These are phyloP conservation scores for Palythoa grandiflora DNA, from an alignment of 92 coral and sea anemone genomes.

Conservation along the genomic window DNA sequence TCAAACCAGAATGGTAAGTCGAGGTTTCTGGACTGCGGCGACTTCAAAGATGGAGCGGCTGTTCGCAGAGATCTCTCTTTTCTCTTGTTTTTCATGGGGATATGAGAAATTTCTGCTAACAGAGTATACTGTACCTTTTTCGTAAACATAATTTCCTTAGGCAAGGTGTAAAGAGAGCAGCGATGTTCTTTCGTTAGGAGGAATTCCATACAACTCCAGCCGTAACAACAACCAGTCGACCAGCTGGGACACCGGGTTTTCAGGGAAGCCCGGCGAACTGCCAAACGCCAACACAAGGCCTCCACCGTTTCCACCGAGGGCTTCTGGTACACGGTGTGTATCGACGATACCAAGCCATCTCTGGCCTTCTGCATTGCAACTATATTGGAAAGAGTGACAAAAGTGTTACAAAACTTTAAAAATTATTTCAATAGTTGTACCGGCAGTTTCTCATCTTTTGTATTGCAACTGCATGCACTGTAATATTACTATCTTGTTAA, in stretches of 20 bases:
- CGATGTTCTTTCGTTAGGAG: neutral
- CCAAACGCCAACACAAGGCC: conserved; percentile 1
- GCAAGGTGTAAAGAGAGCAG: neutral
- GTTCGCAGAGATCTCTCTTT: too few species aligned
- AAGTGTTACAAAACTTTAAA: too few species aligned
- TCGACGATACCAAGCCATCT: neutral
- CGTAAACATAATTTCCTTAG: neutral
- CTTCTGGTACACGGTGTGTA: neutral
- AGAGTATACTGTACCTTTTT: neutral
- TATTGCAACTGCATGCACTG: too few species aligned
- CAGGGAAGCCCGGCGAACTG: neutral
- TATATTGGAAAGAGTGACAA: neutral
- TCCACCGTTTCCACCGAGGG: neutral
- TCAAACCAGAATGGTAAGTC: too few species aligned
- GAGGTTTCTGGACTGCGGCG: too few species aligned
- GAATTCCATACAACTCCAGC: neutral
- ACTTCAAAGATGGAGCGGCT: too few species aligned
- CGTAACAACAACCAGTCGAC: neutral
- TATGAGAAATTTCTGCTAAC: too few species aligned
- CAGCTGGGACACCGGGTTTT: neutral
- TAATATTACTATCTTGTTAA: too few species aligned
- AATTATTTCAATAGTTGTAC: too few species aligned
- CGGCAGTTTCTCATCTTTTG: too few species aligned
- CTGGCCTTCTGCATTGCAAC: neutral
- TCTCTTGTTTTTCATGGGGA: too few species aligned